These are phyloP conservation scores for Strigamia transsilvanica DNA, from an alignment of 2,888 invertebrate genomes.

Conservation along the genomic window DNA sequence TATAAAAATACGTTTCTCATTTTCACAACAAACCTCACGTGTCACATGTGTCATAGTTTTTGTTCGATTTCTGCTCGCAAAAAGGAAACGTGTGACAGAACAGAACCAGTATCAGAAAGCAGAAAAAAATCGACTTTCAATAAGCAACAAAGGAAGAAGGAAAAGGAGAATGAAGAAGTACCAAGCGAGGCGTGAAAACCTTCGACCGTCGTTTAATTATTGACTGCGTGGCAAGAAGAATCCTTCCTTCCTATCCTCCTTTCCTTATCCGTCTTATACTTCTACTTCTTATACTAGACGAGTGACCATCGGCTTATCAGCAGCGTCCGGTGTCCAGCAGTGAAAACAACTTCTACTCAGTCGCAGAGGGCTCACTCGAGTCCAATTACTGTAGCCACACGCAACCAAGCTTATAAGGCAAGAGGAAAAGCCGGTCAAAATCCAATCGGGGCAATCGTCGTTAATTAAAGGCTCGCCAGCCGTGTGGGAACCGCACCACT, in stretches of 20 bases:
- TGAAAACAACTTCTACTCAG: not conserved
- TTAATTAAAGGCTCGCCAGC: conserved; percentile 48
- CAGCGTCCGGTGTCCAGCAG: conserved; percentile 24
- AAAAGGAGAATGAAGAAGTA: not conserved
- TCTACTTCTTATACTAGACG: not conserved
- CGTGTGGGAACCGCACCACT: conserved; percentile 40
- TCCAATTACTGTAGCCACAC: conserved; percentile 44
- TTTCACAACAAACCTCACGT: not conserved
- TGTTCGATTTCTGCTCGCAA: not conserved
- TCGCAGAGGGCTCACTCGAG: not conserved
- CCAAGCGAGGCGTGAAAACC: conserved; percentile 22
- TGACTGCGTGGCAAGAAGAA: not conserved
- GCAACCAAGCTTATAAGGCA: conserved; percentile 39
- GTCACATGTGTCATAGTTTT: not conserved
- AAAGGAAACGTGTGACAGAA: conserved; percentile 27
- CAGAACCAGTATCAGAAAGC: conserved; percentile 36
- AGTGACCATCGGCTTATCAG: conserved; percentile 45
- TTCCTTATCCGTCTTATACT: conserved; percentile 18
- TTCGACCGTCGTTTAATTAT: not conserved
- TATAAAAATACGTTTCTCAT: too few relatives aligned
- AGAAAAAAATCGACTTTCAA: conserved; percentile 26
- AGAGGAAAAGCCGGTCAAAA: conserved; percentile 43
- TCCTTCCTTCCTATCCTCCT: conserved; percentile 21
- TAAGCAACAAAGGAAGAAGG: not conserved
- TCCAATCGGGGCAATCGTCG: conserved; percentile 52